Evolutionary conservation across 2,797 vertebrate genomes (phyloP).

Genomic region (Picus viridis): DNA sequence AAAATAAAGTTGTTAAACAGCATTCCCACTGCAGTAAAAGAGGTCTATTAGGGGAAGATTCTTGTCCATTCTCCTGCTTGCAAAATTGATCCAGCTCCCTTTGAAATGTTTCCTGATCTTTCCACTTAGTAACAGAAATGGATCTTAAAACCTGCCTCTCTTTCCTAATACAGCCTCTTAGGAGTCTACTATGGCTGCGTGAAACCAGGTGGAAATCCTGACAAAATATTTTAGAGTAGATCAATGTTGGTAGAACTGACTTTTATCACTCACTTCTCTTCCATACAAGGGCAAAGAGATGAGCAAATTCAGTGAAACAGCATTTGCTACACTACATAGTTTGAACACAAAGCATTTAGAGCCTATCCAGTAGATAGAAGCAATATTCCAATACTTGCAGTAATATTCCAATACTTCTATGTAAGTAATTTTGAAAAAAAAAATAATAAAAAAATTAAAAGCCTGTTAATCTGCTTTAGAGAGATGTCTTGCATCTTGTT

Average conservation of each 20-base stretch:
- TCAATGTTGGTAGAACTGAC: not conserved
- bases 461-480: not conserved
- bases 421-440: not conserved
- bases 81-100: not conserved
- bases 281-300: not conserved
- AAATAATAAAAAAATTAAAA: not conserved
- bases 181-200: not conserved
- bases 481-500: not conserved
- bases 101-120: not conserved
- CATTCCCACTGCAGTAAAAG: not conserved
- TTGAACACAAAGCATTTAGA: not conserved
- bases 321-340: not conserved
- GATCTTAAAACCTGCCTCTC: not conserved
- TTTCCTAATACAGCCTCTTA: not conserved
- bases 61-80: not conserved
- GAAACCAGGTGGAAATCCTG: not conserved
- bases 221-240: not conserved
- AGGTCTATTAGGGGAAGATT: not conserved
- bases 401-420: not conserved
- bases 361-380: not conserved
- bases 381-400: not conserved
- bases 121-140: not conserved
- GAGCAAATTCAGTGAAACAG: not conserved
- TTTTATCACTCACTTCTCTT: not conserved
- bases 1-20: not conserved